Evolutionary conservation across 2,797 vertebrate genomes (phyloP).

Genomic region (Parotocinclus haroldoi): DNA sequence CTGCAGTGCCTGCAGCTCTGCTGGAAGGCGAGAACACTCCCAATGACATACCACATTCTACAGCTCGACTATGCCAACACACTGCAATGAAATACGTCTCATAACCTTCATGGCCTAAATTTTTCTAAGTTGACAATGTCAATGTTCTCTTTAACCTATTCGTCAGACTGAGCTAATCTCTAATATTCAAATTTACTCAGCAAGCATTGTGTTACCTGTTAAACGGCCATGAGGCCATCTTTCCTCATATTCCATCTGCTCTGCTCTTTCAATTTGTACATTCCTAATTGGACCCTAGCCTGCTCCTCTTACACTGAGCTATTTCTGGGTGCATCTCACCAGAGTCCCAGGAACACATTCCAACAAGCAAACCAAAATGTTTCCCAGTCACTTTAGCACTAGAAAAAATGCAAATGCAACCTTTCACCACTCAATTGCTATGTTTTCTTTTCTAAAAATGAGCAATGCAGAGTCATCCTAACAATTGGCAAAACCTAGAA

Average conservation of each 20-base stretch:
- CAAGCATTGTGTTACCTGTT: too few relatives aligned
- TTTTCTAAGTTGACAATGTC: not conserved
- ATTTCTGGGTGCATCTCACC: not conserved
- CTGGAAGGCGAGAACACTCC: conserved; percentile 22
- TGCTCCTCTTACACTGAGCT: not conserved
- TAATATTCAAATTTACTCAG: too few relatives aligned
- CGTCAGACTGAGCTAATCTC: too few relatives aligned
- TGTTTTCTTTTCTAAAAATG: not conserved
- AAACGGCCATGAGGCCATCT: not conserved
- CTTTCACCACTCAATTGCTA: too few relatives aligned
- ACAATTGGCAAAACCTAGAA: conserved; percentile 13
- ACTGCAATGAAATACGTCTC: not conserved
- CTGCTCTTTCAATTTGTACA: conserved; percentile 5
- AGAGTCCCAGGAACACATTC: not conserved
- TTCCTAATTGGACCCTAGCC: not conserved
- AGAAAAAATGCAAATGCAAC: too few relatives aligned
- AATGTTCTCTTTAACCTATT: not conserved
- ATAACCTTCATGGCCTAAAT: not conserved
- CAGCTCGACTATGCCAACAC: conserved; percentile 6
- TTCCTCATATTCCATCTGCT: conserved; percentile 53
- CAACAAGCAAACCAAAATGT: conserved; percentile 8
- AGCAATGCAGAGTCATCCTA: not conserved
- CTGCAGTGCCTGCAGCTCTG: conserved; percentile 12
- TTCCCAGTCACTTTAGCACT: not conserved
- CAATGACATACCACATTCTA: conserved; percentile 33